Percentiles rank a stretch among this genome's conserved stretches.
Evolutionary conservation across 2,888 invertebrate genomes (phyloP).

Genomic region (Noctua pronuba): DNA sequence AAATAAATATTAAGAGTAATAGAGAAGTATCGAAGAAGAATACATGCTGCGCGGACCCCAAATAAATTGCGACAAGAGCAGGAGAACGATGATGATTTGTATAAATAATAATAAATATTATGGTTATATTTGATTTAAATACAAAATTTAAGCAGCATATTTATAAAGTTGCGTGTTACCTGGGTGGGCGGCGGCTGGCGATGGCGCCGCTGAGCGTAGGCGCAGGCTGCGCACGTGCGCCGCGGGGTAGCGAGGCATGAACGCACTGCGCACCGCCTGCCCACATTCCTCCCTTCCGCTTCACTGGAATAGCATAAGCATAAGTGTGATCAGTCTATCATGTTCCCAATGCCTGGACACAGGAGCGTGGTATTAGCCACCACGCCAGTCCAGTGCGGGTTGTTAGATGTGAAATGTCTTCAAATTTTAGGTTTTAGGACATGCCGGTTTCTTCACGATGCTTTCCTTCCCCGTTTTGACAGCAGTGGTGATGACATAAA

Average conservation of each 20-base stretch:
- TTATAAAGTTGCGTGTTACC: constrained; percentile 69
- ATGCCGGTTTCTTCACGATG: background rate
- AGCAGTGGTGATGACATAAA: background rate
- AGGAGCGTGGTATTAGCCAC: background rate
- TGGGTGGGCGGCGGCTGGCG: constrained; percentile 88
- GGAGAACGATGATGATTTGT: background rate
- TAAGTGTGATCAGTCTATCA: background rate
- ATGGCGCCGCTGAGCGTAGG: constrained; percentile 89
- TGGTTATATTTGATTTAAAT: background rate
- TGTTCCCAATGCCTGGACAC: background rate
- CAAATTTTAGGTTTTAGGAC: background rate
- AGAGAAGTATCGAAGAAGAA: background rate
- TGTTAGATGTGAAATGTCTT: background rate
- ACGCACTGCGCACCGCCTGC: constrained; percentile 90
- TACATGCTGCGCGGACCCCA: background rate
- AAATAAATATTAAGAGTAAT: background rate
- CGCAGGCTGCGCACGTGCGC: constrained; percentile 85
- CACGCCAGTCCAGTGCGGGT: background rate
- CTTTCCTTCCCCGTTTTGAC: background rate
- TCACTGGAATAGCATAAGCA: constrained; percentile 77
- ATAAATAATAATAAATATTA: background rate
- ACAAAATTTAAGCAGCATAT: background rate
- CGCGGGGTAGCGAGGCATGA: constrained; percentile 88
- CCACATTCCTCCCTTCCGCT: constrained; percentile 86
- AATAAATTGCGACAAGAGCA: background rate